Evolutionary conservation across 2,888 invertebrate species (phyloP).

Genomic region (Thera britannica): DNA sequence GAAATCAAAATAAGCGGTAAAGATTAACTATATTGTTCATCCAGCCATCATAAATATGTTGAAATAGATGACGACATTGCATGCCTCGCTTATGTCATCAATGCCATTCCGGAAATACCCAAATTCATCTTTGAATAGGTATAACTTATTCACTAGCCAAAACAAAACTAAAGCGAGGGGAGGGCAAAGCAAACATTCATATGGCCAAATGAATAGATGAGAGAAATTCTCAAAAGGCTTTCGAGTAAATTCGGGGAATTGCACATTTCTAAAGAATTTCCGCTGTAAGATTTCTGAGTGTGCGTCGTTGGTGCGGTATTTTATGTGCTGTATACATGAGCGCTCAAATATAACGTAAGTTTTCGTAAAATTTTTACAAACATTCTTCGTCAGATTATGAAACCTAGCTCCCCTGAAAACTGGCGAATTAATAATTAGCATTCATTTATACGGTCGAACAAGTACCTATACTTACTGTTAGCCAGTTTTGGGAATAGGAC

Average conservation of each 20-base stretch:
- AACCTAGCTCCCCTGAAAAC: too few relatives aligned
- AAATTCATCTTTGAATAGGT: not conserved
- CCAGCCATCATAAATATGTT: not conserved
- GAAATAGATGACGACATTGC: too few relatives aligned
- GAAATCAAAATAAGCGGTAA: not conserved
- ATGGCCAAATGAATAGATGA: slow-evolving; percentile 12
- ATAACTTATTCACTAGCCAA: slow-evolving; percentile 5
- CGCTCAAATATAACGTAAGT: not conserved
- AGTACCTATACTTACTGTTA: too few relatives aligned
- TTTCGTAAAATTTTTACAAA: too few relatives aligned
- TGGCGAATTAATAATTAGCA: too few relatives aligned
- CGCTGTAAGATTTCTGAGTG: slow-evolving; percentile 10
- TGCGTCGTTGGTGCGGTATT: not conserved
- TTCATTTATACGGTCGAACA: too few relatives aligned
- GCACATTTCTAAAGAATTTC: slow-evolving; percentile 17
- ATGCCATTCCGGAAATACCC: not conserved
- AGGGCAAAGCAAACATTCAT: slow-evolving; percentile 7
- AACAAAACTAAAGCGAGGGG: slow-evolving; percentile 6
- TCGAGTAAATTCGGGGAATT: slow-evolving; percentile 5
- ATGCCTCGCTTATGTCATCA: not conserved
- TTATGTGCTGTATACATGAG: not conserved
- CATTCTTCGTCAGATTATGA: too few relatives aligned
- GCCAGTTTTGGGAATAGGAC: too few relatives aligned
- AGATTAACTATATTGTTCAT: not conserved
- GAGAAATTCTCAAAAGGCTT: slow-evolving; percentile 15